Evolutionary conservation across 2,888 invertebrate species (phyloP).

Genomic region (Perithous albicinctus): DNA sequence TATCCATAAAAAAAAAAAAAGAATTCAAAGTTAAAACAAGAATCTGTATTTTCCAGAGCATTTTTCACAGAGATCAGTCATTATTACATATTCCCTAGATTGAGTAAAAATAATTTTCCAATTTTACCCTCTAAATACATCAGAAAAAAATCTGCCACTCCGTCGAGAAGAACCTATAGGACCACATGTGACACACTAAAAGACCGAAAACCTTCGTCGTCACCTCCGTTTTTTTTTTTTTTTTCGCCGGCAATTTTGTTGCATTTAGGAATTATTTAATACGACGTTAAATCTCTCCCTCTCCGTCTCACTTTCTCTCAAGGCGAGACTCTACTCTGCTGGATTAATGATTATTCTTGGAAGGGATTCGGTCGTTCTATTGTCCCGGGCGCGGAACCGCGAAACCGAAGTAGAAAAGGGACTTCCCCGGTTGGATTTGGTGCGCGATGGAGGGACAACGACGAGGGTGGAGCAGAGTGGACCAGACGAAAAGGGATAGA

Average conservation of each 20-base stretch:
- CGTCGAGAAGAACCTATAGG: background rate
- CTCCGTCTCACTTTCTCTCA: background rate
- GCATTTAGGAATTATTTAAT: conserved; percentile 74
- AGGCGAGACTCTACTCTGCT: conserved; percentile 22
- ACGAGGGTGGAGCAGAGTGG: conserved; percentile 35
- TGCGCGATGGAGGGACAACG: conserved; percentile 10
- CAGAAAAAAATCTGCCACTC: background rate
- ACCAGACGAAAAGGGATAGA: conserved; percentile 42
- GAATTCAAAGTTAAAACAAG: too few species aligned
- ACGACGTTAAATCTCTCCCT: conserved; percentile 68
- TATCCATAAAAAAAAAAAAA: too few species aligned
- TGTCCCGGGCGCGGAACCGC: conserved; percentile 60
- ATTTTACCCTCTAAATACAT: background rate
- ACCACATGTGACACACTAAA: background rate
- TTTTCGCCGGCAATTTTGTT: conserved; percentile 68
- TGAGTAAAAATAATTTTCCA: too few species aligned
- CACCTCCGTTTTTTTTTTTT: too few species aligned
- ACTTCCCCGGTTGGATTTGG: background rate
- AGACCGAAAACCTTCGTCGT: conserved; percentile 26
- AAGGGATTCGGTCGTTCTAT: conserved; percentile 70
- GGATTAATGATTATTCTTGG: conserved; percentile 73
- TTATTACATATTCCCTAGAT: too few species aligned
- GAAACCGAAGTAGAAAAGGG: conserved; percentile 27
- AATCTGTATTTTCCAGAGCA: too few species aligned
- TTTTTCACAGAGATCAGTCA: too few species aligned